Evolutionary conservation across 2,888 invertebrate species (phyloP).

Genomic region (Clostera curtula): DNA sequence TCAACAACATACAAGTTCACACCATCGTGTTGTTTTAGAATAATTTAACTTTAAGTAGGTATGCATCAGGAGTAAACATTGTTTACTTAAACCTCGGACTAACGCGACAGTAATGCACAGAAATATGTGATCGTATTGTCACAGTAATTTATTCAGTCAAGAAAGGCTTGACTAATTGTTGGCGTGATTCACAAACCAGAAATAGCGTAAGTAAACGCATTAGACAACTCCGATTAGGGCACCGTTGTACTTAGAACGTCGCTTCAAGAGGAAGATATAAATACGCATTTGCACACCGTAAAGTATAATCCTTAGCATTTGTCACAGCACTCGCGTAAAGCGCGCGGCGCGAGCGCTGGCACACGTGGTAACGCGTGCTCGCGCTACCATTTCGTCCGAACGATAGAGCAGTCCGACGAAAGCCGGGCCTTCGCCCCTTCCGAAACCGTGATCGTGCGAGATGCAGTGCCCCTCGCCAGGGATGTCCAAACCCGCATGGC

Average conservation of each 20-base stretch:
- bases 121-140: constrained; percentile 10
- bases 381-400: constrained; percentile 61
- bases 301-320: constrained; percentile 54
- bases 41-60: constrained; percentile 15
- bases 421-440: constrained; percentile 69
- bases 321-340: constrained; percentile 40
- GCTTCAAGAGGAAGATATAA: constrained; percentile 49
- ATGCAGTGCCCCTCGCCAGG: constrained; percentile 57
- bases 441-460: constrained; percentile 66
- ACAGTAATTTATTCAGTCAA: constrained; percentile 11
- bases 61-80: constrained; percentile 15
- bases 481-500: constrained; percentile 23
- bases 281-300: constrained; percentile 54
- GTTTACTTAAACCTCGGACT: constrained; percentile 13
- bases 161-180: constrained; percentile 18
- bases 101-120: constrained; percentile 8
- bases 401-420: constrained; percentile 57
- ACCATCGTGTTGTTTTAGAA: constrained; percentile 8
- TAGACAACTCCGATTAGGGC: constrained; percentile 44
- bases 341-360: constrained; percentile 38
- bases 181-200: constrained; percentile 58
- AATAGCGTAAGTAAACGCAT: constrained; percentile 51
- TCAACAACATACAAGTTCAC: constrained; percentile 4
- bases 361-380: constrained; percentile 50
- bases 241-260: constrained; percentile 23